A percentile compares a stretch with the other conserved stretches of the same genome.
phyloP scores from a whole-genome alignment of 35 echinoderm and acorn worm genomes.

The Diadema setosum region DNA sequence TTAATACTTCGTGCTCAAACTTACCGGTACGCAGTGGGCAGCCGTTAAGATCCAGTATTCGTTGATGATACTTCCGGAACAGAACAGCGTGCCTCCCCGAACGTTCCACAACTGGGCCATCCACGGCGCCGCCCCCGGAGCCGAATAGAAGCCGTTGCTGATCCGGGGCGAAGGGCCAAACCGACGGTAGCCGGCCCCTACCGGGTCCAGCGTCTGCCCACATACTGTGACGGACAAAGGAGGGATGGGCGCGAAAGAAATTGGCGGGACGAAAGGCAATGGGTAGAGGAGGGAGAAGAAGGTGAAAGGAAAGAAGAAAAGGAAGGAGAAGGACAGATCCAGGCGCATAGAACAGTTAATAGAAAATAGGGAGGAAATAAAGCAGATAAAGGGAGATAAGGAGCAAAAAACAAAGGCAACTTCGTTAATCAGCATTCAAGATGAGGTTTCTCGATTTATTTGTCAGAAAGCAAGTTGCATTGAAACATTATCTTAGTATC shows the following conservation, averaged over 20 bases:
- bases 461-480: too few species aligned
- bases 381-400: neutral
- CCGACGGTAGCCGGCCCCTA: neutral
- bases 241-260: neutral
- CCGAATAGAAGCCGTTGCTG: slow-evolving; percentile 30
- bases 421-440: too few species aligned
- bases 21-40: slow-evolving; percentile 66
- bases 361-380: neutral
- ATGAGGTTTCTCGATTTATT: too few species aligned
- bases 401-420: neutral
- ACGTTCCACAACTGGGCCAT: slow-evolving; percentile 86
- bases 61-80: slow-evolving; percentile 72
- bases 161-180: neutral
- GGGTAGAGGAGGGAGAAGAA: neutral
- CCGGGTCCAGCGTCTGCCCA: neutral
- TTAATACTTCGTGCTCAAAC: too few species aligned
- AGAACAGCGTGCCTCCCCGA: slow-evolving; percentile 52
- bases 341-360: too few species aligned
- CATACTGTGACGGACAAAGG: slow-evolving; percentile 48
- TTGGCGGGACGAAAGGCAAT: neutral
- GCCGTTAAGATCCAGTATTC: slow-evolving; percentile 91
- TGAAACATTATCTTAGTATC: too few species aligned
- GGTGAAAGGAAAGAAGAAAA: neutral
- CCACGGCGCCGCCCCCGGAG: slow-evolving; percentile 73
- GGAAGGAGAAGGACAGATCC: neutral